Evolutionary conservation across 2,113 vertebrate genomes (phyloP).

Genomic region (Deroptyus accipitrinus): DNA sequence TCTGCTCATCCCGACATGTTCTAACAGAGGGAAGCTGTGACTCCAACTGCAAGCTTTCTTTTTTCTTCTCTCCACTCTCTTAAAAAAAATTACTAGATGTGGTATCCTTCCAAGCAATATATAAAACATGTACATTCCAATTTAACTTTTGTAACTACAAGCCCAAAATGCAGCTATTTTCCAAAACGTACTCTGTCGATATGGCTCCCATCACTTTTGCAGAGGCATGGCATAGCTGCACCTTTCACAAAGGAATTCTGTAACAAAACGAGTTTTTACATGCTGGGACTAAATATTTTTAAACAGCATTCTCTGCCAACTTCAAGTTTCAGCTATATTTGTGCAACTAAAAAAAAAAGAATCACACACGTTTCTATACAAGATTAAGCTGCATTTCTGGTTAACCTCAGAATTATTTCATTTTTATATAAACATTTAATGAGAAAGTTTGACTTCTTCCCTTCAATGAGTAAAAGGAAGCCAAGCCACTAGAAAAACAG

Average conservation of each 20-base stretch:
- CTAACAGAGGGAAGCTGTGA: conserved; percentile 6
- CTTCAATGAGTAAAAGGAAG: conserved; percentile 56
- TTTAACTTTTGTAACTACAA: conserved; percentile 54
- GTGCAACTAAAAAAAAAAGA: conserved; percentile 29
- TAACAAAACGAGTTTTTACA: conserved; percentile 74
- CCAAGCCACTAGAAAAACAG: conserved; percentile 50
- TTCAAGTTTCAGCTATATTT: conserved; percentile 69
- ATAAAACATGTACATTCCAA: conserved; percentile 51
- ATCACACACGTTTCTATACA: conserved; percentile 26
- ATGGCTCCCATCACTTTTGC: conserved; percentile 63
- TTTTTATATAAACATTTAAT: conserved; percentile 67
- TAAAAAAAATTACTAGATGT: conserved; percentile 53
- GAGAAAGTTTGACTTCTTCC: conserved; percentile 60
- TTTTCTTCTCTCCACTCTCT: conserved; percentile 36
- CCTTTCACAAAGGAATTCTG: conserved; percentile 72
- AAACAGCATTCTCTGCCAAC: conserved; percentile 58
- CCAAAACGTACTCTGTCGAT: conserved; percentile 27
- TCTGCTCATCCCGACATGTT: conserved; percentile 53
- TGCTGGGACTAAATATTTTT: conserved; percentile 73
- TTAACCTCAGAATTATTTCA: conserved; percentile 66
- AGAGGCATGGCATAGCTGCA: conserved; percentile 58
- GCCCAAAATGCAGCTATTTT: conserved; percentile 30
- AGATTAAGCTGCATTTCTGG: conserved; percentile 64
- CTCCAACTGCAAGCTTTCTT: conserved; percentile 35
- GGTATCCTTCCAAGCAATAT: conserved; percentile 43